A percentile compares a stretch with the other conserved stretches of the same genome.
phyloP scores from a whole-genome alignment of 2,888 invertebrate species.

The Hemicrepidius hirtus region DNA sequence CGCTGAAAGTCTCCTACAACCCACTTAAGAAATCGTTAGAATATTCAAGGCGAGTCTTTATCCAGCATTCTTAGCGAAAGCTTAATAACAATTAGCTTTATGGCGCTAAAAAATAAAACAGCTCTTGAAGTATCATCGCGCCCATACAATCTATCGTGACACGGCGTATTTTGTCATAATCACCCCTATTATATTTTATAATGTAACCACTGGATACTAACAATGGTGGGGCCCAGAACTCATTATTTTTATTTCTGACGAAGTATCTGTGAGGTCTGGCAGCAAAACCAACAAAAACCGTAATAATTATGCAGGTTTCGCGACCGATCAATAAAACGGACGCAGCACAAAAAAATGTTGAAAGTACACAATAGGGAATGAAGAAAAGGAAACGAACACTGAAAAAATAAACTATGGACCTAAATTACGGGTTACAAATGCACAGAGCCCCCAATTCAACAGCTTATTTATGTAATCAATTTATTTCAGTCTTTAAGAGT shows the following conservation, averaged over 20 bases:
- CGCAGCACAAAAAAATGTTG: slow-evolving; percentile 25
- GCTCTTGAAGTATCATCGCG: not conserved
- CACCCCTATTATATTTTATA: slow-evolving; percentile 23
- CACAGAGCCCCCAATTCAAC: slow-evolving; percentile 30
- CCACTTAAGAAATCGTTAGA: slow-evolving; percentile 9
- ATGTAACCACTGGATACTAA: slow-evolving; percentile 19
- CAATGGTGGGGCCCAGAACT: slow-evolving; percentile 19
- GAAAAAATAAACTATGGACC: slow-evolving; percentile 15
- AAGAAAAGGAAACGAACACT: slow-evolving; percentile 15
- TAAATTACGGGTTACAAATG: slow-evolving; percentile 36
- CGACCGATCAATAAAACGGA: slow-evolving; percentile 31
- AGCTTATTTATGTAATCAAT: slow-evolving; percentile 43
- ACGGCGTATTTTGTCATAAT: slow-evolving; percentile 13
- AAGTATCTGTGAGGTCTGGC: slow-evolving; percentile 15
- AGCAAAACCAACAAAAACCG: slow-evolving; percentile 28
- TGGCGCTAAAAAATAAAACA: slow-evolving; percentile 10
- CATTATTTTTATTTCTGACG: slow-evolving; percentile 20
- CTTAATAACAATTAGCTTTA: slow-evolving; percentile 14
- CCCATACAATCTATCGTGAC: slow-evolving; percentile 3
- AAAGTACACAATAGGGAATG: slow-evolving; percentile 6
- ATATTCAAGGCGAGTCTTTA: slow-evolving; percentile 8
- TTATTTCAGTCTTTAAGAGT: slow-evolving; percentile 32
- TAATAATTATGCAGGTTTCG: slow-evolving; percentile 34
- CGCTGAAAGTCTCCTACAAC: slow-evolving; percentile 4
- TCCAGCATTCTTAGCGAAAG: not conserved